Base-by-base conservation (phyloP, 1,140 invertebrate genomes). In the Drosophila pseudoananassae region DNA sequence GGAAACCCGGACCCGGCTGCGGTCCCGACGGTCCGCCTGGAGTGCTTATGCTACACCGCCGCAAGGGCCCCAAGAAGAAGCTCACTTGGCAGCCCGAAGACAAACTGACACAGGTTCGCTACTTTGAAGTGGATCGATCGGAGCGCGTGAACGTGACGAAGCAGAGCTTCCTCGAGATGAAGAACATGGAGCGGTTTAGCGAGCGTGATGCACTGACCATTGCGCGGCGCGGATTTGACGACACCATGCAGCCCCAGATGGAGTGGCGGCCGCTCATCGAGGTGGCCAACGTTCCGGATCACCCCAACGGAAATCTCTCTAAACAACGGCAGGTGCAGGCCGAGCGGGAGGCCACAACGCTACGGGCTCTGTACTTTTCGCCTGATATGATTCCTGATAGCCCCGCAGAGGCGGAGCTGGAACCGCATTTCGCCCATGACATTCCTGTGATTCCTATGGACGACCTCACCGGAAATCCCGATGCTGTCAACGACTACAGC, bases 141-240 rank as follows among this genome's bases (percentile, higher is more conserved):
- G 98, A 99, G 93, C 94, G 98, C 88, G 97, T 98, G 1, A 98
- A 98, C 93, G 98, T 99, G 0, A 98, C 97, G 0, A 96, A 97
- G 91, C 96, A 96, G 27, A 91, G 73, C 17, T 98, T 98, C 92
- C 95, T 94, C n/a, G 97, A 98, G 75, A 96, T 98, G 95, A 98
- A 97, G 90, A 95, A 96, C 90, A 95, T 97, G 93, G 98, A 99
- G 87, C 95, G 96, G 60, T 94, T 95, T 69, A 93, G 95, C 75
- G 98, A 99, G 92, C 94, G 97, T 54, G 95, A 98, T 92, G 96
- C 96, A 23, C 93, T 96, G 83, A 95, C 96, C 76, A 94, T 96
- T 92, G 92, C 93, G 38, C 95, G 94, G 0, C 94, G 96, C 72
- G 96, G 97, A 92, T 92, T 96, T 49, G 96, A 97, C 85, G 96